phyloP scores from a whole-genome alignment of 2,888 invertebrate genomes.

The Ormyrus thymus region DNA sequence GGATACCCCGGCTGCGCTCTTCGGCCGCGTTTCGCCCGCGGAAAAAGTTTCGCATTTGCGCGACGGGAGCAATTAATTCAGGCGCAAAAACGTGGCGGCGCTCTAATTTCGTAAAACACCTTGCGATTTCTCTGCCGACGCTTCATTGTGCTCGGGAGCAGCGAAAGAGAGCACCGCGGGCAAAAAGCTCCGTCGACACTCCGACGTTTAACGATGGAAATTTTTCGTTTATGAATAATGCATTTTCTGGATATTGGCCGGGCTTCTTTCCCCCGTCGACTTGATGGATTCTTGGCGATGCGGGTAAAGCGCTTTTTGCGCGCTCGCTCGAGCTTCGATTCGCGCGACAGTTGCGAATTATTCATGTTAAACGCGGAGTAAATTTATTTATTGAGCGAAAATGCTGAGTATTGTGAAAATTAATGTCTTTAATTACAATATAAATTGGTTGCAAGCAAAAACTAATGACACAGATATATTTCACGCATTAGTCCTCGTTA shows the following conservation, averaged over 20 bases:
- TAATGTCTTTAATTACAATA: constrained; percentile 25
- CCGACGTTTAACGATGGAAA: not conserved
- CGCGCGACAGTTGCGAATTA: too few species aligned
- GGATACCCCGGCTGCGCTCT: not conserved
- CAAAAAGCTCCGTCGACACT: not conserved
- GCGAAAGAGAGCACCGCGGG: too few species aligned
- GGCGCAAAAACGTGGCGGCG: constrained; percentile 3
- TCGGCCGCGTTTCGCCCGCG: not conserved
- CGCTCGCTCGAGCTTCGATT: not conserved
- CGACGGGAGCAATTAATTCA: constrained; percentile 36
- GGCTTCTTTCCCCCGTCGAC: not conserved
- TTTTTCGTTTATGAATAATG: constrained; percentile 42
- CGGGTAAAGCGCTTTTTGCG: not conserved
- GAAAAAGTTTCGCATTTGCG: not conserved
- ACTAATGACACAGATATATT: not conserved
- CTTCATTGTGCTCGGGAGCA: not conserved
- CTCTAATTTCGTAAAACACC: constrained; percentile 48
- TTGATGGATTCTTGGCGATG: not conserved
- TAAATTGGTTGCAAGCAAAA: constrained; percentile 20
- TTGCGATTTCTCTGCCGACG: constrained; percentile 22
- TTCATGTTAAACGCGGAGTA: too few species aligned
- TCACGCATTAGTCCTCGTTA: not conserved
- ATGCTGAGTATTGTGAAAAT: constrained; percentile 10
- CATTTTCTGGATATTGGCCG: constrained; percentile 22
- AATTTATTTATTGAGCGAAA: too few species aligned